phyloP scores from a whole-genome alignment of 2,888 invertebrate species.

The Dyspetes luteomarginatus region DNA sequence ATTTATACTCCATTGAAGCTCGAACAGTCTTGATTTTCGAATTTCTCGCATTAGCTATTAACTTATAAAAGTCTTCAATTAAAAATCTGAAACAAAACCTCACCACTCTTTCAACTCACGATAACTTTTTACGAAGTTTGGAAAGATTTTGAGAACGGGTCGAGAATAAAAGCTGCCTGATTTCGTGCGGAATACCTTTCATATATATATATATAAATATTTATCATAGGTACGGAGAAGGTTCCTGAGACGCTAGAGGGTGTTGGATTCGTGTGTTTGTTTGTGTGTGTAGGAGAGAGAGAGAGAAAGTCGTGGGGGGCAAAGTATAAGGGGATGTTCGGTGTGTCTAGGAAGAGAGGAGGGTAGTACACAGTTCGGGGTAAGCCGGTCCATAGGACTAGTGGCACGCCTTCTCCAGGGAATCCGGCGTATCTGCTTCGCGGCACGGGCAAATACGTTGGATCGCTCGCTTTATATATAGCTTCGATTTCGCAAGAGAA shows the following conservation, averaged over 20 bases:
- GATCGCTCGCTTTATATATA: slow-evolving; percentile 71
- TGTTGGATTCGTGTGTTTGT: slow-evolving; percentile 37
- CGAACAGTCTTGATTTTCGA: no score
- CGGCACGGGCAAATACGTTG: slow-evolving; percentile 80
- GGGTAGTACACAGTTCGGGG: slow-evolving; percentile 69
- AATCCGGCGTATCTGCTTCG: slow-evolving; percentile 79
- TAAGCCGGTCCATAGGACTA: slow-evolving; percentile 79
- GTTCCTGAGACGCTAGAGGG: slow-evolving; percentile 50
- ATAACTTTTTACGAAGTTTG: no score
- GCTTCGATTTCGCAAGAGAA: slow-evolving; percentile 78
- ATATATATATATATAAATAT: not conserved
- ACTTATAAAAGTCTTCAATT: no score
- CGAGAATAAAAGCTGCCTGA: no score
- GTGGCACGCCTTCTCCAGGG: slow-evolving; percentile 80
- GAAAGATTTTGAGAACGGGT: no score
- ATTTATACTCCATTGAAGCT: no score
- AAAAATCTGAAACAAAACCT: no score
- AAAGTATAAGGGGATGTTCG: slow-evolving; percentile 17
- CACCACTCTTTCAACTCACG: no score
- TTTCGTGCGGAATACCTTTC: no score
- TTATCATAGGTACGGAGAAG: slow-evolving; percentile 22
- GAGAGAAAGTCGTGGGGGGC: not conserved
- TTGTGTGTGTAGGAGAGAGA: slow-evolving; percentile 43
- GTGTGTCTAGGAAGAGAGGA: slow-evolving; percentile 44
- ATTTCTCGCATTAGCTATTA: no score